These are phyloP conservation scores for Budorcas taxicolor DNA, from an alignment of 2,113 vertebrate species.

Conservation along the genomic window DNA sequence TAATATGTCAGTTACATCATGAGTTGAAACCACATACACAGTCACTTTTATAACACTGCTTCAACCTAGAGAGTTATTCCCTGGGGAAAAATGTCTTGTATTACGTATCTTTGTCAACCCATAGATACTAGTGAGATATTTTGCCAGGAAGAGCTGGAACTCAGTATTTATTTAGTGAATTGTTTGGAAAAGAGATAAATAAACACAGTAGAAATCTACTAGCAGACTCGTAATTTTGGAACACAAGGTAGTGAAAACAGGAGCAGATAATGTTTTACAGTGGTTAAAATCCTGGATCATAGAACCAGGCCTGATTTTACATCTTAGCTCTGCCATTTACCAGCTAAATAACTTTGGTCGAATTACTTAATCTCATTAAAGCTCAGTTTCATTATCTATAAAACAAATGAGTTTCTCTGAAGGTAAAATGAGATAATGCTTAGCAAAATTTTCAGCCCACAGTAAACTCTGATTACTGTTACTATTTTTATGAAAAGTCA, in stretches of 20 bases:
- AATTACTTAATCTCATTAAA: background rate
- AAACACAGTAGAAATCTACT: background rate
- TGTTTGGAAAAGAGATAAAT: slow-evolving; percentile 6
- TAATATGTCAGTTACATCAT: background rate
- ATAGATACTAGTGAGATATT: background rate
- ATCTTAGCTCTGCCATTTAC: background rate
- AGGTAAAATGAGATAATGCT: background rate
- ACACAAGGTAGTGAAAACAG: background rate
- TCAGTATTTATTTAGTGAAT: background rate
- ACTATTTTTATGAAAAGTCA: background rate
- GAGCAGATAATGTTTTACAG: accelerated
- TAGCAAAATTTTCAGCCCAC: background rate
- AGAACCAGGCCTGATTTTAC: background rate
- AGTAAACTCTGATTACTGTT: background rate
- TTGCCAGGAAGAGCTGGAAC: background rate
- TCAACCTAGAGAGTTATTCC: background rate
- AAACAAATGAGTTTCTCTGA: background rate
- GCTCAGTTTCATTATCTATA: background rate
- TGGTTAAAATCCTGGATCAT: accelerated
- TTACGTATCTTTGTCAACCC: background rate
- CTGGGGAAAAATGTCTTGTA: background rate
- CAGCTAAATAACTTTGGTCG: background rate
- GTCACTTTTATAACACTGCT: background rate
- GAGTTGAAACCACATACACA: background rate
- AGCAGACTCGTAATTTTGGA: background rate